Conservation (phyloP, 2,797 vertebrate genomes). For the Cynopterus sphinx region DNA sequence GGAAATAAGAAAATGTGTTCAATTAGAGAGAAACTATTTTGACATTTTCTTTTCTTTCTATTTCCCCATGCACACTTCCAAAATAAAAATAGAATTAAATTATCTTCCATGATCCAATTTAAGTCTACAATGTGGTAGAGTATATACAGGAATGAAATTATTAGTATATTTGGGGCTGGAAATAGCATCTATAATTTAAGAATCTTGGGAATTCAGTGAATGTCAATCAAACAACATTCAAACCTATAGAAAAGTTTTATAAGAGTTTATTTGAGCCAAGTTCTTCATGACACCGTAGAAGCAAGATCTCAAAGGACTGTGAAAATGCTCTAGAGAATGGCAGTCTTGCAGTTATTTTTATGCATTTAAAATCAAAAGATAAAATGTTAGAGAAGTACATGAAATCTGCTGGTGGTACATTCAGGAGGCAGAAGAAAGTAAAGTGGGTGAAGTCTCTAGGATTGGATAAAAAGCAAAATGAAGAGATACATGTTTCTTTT, state of each 20-base stretch:
- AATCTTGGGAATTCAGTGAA: not conserved
- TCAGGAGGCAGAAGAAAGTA: not conserved
- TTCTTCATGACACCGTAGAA: not conserved
- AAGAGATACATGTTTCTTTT: not conserved
- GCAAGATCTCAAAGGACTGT: not conserved
- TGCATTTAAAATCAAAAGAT: not conserved
- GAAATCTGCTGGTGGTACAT: not conserved
- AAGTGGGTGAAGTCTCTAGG: not conserved
- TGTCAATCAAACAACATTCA: not conserved
- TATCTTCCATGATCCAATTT: not conserved
- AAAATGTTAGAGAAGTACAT: not conserved
- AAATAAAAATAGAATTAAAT: constrained; percentile 13
- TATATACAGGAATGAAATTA: not conserved
- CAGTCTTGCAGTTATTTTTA: not conserved
- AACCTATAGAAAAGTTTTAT: not conserved
- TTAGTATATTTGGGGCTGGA: not conserved
- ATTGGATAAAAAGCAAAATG: not conserved
- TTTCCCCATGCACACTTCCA: not conserved
- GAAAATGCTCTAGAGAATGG: not conserved
- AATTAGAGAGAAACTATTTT: not conserved
- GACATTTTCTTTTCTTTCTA: constrained; percentile 6
- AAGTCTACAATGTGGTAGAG: not conserved
- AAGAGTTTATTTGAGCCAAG: not conserved
- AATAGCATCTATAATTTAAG: not conserved
- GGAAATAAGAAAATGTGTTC: constrained; percentile 7